phyloP scores from a whole-genome alignment of 37 sponge, comb jelly and placozoan genomes.

The Ephydatia muelleri region DNA sequence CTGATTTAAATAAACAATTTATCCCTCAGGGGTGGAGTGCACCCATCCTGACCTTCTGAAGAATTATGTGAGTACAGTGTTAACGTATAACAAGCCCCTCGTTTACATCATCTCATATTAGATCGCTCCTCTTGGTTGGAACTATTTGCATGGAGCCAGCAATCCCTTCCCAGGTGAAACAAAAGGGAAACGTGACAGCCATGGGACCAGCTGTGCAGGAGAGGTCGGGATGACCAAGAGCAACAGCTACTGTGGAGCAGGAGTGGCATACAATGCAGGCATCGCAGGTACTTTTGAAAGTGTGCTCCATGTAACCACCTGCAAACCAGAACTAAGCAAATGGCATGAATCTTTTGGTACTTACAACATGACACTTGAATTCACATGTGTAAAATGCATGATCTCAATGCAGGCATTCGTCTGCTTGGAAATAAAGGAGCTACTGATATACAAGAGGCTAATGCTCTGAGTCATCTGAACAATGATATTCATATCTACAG shows the following conservation, averaged over 20 bases:
- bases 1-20: neutral
- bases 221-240: constrained; percentile 66
- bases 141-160: neutral
- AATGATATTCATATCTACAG: constrained; percentile 87
- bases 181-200: constrained; percentile 81
- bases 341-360: no score
- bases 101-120: neutral
- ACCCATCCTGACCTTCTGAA: constrained; percentile 63
- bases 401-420: constrained; percentile 57
- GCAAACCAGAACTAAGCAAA: no score
- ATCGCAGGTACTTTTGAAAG: no score
- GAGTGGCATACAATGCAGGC: constrained; percentile 73
- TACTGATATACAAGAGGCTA: constrained; percentile 79
- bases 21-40: constrained; percentile 63
- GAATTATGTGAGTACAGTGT: constrained; percentile 69
- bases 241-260: constrained; percentile 71
- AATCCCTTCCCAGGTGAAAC: constrained; percentile 74
- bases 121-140: neutral
- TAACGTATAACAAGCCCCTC: neutral
- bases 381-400: neutral
- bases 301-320: no score
- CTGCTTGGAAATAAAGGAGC: constrained; percentile 77
- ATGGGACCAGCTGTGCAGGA: constrained; percentile 90
- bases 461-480: constrained; percentile 61
- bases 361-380: no score